phyloP scores from a whole-genome alignment of 2,888 invertebrate species.

The Bombylius discolor region DNA sequence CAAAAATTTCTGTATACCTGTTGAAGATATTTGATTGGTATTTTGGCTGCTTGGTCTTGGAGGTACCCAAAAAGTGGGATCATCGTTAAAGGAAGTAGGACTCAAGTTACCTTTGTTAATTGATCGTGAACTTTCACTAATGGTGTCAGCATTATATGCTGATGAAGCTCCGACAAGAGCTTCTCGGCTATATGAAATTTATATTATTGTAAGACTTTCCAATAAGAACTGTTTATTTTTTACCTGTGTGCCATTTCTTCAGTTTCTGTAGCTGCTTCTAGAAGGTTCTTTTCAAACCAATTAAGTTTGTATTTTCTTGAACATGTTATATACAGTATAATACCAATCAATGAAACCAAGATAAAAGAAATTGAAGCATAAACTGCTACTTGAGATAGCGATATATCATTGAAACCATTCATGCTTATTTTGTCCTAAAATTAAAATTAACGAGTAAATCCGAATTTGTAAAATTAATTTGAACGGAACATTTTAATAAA shows the following conservation, averaged over 20 bases:
- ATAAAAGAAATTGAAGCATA: slow-evolving; percentile 40
- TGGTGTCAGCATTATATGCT: slow-evolving; percentile 33
- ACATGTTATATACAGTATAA: slow-evolving; percentile 41
- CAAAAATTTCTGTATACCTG: slow-evolving; percentile 10
- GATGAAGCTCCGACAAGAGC: slow-evolving; percentile 32
- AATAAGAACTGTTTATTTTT: slow-evolving; percentile 1
- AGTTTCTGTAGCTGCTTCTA: slow-evolving; percentile 39
- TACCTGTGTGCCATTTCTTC: slow-evolving; percentile 36
- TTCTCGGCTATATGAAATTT: slow-evolving; percentile 31
- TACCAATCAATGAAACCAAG: slow-evolving; percentile 36
- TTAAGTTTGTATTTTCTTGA: slow-evolving; percentile 42
- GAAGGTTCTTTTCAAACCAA: slow-evolving; percentile 45
- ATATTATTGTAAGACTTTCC: background rate
- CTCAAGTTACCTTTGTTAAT: slow-evolving; percentile 28
- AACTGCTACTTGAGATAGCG: slow-evolving; percentile 34
- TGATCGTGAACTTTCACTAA: slow-evolving; percentile 32
- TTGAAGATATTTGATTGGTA: slow-evolving; percentile 21
- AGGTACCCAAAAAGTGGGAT: slow-evolving; percentile 40
- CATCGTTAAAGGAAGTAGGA: slow-evolving; percentile 34
- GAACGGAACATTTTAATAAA: too few relatives aligned
- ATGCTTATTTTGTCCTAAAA: slow-evolving; percentile 15
- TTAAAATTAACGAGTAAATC: too few relatives aligned
- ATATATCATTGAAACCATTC: slow-evolving; percentile 34
- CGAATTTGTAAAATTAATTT: too few relatives aligned
- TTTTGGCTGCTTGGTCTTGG: slow-evolving; percentile 16